Conservation (phyloP, 2,888 invertebrate species). For the Zygothrica quintamaculata region DNA sequence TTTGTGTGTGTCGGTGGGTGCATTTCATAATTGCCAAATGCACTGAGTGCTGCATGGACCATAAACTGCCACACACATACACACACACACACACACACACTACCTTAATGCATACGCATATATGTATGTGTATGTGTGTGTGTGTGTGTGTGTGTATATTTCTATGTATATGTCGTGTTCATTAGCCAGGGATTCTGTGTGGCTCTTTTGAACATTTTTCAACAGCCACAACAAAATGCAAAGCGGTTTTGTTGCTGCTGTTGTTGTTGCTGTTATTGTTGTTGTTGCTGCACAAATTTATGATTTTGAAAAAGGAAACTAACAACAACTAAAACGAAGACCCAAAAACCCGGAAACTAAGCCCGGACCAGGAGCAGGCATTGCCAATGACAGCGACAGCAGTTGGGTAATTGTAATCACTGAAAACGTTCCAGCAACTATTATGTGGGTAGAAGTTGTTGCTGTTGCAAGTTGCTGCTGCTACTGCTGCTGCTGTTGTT, state of each 20-base stretch:
- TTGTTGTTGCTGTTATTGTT: slow-evolving; percentile 18
- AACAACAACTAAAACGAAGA: slow-evolving; percentile 29
- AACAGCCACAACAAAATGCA: slow-evolving; percentile 55
- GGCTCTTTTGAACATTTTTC: slow-evolving; percentile 49
- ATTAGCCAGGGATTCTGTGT: slow-evolving; percentile 58
- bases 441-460: slow-evolving; percentile 22
- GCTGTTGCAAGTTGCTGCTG: slow-evolving; percentile 31
- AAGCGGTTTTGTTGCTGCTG: slow-evolving; percentile 37
- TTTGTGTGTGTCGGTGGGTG: slow-evolving; percentile 18
- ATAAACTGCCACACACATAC: slow-evolving; percentile 40
- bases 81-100: not conserved
- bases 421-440: slow-evolving; percentile 21
- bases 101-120: not conserved
- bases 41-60: slow-evolving; percentile 56
- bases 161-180: slow-evolving; percentile 52
- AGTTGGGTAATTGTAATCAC: slow-evolving; percentile 45
- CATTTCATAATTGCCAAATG: slow-evolving; percentile 75
- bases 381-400: slow-evolving; percentile 27
- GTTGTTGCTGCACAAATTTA: slow-evolving; percentile 40
- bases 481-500: slow-evolving; percentile 34
- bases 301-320: slow-evolving; percentile 43
- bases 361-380: slow-evolving; percentile 13
- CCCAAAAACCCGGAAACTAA: slow-evolving; percentile 16
- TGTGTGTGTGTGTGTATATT: not conserved
- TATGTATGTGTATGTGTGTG: not conserved